These are phyloP conservation scores for Liolophura sinensis DNA, from an alignment of 1,140 invertebrate genomes.

Conservation along the genomic window DNA sequence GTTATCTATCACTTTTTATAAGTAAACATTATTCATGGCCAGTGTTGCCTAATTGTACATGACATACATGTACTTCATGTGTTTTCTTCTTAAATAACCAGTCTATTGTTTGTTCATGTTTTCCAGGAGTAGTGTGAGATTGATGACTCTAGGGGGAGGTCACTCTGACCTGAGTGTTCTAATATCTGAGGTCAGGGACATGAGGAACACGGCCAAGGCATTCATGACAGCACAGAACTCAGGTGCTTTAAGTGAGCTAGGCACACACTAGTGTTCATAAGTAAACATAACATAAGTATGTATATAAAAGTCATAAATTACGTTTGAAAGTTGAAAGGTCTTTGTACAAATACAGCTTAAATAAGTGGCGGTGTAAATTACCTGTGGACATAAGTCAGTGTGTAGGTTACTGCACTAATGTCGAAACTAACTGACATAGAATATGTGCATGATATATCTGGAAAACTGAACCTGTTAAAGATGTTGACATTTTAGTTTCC, in stretches of 20 bases:
- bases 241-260: conserved; percentile 21
- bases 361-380: no score
- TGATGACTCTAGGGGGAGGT: conserved; percentile 61
- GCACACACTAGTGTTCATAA: background rate
- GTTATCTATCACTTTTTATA: background rate
- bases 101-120: conserved; percentile 19
- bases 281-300: background rate
- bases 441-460: background rate
- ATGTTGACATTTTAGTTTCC: background rate
- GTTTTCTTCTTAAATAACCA: background rate
- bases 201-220: conserved; percentile 58
- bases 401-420: no score
- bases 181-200: conserved; percentile 63
- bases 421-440: no score
- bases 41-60: background rate
- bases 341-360: background rate
- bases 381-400: no score
- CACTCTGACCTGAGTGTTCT: conserved; percentile 63
- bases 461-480: background rate
- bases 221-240: conserved; percentile 61
- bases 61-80: background rate
- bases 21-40: background rate
- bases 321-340: background rate
- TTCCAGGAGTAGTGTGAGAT: conserved; percentile 63
- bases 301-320: background rate